A percentile compares a stretch with the other conserved stretches of the same genome.
Evolutionary conservation across 2,113 vertebrate species (phyloP).

Genomic region (Mormyrus lacerda): DNA sequence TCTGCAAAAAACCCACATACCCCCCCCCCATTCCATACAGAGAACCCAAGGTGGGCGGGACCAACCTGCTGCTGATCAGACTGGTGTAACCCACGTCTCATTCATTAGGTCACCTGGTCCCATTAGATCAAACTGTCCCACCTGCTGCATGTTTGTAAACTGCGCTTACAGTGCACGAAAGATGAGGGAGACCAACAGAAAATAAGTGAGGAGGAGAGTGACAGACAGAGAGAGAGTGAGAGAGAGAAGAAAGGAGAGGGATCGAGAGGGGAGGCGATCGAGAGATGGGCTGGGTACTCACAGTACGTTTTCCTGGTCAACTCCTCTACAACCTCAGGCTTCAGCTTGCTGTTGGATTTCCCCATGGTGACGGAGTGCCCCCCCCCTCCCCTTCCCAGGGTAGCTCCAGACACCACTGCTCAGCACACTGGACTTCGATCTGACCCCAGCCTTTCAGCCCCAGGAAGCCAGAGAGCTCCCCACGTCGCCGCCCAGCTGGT

Average conservation of each 20-base stretch:
- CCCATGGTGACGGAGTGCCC: slow-evolving; percentile 65
- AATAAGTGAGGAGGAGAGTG: background rate
- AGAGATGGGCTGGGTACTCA: slow-evolving; percentile 56
- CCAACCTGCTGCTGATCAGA: background rate
- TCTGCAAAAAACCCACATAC: background rate
- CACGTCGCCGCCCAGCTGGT: slow-evolving; percentile 57
- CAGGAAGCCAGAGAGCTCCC: background rate
- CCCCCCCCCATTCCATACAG: background rate
- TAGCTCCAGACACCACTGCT: slow-evolving; percentile 31
- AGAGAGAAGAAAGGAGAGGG: background rate
- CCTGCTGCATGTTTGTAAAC: background rate
- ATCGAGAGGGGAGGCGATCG: background rate
- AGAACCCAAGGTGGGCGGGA: background rate
- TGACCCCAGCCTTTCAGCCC: background rate
- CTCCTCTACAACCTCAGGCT: slow-evolving; percentile 88
- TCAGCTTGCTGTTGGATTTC: slow-evolving; percentile 91
- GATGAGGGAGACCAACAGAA: background rate
- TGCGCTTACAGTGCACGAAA: background rate
- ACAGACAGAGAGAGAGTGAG: background rate
- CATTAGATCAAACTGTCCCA: background rate
- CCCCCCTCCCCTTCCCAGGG: background rate
- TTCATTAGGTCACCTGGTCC: background rate
- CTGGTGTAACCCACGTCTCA: background rate
- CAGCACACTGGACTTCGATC: slow-evolving; percentile 35
- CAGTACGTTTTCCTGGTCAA: slow-evolving; percentile 89